These are phyloP conservation scores for Anagrus nilaparvatae DNA, from an alignment of 1,140 invertebrate species.

Conservation along the genomic window DNA sequence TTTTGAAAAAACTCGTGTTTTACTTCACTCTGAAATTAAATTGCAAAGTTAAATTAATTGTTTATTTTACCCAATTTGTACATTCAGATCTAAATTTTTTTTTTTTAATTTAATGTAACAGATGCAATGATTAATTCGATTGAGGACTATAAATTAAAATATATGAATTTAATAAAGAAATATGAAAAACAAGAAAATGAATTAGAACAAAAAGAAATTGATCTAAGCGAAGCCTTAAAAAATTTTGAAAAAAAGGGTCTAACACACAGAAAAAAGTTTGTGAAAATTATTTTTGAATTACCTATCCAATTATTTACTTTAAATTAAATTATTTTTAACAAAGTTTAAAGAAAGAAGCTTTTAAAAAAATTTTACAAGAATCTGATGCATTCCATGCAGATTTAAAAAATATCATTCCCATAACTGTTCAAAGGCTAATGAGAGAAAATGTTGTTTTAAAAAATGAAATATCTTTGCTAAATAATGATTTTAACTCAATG, in stretches of 20 bases:
- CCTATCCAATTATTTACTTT: neutral
- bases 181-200: slow-evolving; percentile 14
- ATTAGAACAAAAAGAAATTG: slow-evolving; percentile 18
- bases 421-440: slow-evolving; percentile 23
- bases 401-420: slow-evolving; percentile 15
- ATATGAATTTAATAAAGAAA: slow-evolving; percentile 19
- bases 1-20: slow-evolving; percentile 22
- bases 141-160: slow-evolving; percentile 27
- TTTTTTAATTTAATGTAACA: slow-evolving; percentile 10
- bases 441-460: slow-evolving; percentile 30
- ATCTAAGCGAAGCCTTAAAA: slow-evolving; percentile 15
- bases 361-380: slow-evolving; percentile 20
- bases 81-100: neutral
- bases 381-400: slow-evolving; percentile 25
- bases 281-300: neutral
- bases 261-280: slow-evolving; percentile 28
- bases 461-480: slow-evolving; percentile 18
- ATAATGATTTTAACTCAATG: slow-evolving; percentile 10
- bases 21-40: slow-evolving; percentile 25
- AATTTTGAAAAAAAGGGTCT: slow-evolving; percentile 21
- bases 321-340: slow-evolving; percentile 2
- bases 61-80: neutral
- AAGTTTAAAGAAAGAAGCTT: slow-evolving; percentile 30
- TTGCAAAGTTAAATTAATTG: slow-evolving; percentile 22
- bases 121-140: slow-evolving; percentile 28